Evolutionary conservation across 2,888 invertebrate genomes (phyloP).

Genomic region (Tipula vernalis): DNA sequence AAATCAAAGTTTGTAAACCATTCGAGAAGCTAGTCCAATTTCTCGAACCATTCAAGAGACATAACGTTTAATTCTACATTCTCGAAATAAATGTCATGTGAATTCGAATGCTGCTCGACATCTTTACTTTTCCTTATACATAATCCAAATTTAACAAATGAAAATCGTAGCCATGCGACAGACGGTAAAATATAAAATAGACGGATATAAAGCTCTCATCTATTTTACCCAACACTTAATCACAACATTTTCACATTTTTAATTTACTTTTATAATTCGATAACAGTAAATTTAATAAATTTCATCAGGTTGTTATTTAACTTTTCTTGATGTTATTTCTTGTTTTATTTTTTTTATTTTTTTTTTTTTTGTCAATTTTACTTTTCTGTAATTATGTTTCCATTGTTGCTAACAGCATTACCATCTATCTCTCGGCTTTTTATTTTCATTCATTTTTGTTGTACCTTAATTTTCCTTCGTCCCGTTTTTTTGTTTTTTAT

Average conservation of each 20-base stretch:
- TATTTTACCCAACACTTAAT: background rate
- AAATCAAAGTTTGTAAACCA: no score
- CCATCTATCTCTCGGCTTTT: background rate
- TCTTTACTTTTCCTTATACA: background rate
- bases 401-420: background rate
- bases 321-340: background rate
- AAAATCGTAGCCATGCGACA: background rate
- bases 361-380: background rate
- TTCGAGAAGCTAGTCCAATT: no score
- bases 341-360: background rate
- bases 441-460: background rate
- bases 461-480: background rate
- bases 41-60: no score
- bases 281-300: constrained; percentile 4
- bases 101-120: background rate
- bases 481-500: background rate
- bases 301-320: constrained; percentile 4
- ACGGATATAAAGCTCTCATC: background rate
- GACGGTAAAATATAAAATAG: background rate
- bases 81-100: no score
- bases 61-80: no score
- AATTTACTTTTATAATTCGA: constrained; percentile 4
- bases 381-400: constrained; percentile 4
- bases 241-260: background rate
- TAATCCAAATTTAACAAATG: background rate